These are phyloP conservation scores for Cyclargus thomasi DNA, from an alignment of 1,140 invertebrate genomes.

Conservation along the genomic window DNA sequence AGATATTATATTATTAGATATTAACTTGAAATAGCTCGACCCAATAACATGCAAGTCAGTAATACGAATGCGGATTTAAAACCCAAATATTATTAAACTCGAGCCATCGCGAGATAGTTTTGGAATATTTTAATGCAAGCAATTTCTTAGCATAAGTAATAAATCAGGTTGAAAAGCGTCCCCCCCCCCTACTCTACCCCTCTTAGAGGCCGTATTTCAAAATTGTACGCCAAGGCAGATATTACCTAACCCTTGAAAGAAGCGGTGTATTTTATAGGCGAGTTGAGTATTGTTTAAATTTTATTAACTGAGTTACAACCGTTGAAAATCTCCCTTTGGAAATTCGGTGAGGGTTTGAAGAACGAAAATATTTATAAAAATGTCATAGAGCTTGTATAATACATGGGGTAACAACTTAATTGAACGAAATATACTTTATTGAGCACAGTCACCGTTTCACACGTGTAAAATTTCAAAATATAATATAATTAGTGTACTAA, in stretches of 20 bases:
- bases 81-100: neutral
- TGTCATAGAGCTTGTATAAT: no score
- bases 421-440: no score
- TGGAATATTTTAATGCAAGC: conserved; percentile 4
- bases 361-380: no score
- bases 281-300: neutral
- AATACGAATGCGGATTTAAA: neutral
- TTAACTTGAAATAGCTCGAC: no score
- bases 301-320: neutral
- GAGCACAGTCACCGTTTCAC: no score
- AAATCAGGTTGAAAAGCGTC: neutral
- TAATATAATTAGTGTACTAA: no score
- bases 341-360: no score
- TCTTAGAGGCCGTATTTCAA: neutral
- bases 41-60: no score
- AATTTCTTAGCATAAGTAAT: conserved; percentile 12
- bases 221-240: neutral
- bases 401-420: no score
- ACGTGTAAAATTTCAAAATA: no score
- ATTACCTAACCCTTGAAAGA: conserved; percentile 6
- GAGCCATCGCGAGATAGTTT: neutral
- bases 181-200: neutral
- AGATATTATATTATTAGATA: no score
- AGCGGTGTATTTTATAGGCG: neutral
- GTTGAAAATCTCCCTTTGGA: neutral